A percentile compares a stretch with the other conserved stretches of the same genome.
phyloP scores from a whole-genome alignment of 2,797 vertebrate genomes.

The Oophaga sylvatica region DNA sequence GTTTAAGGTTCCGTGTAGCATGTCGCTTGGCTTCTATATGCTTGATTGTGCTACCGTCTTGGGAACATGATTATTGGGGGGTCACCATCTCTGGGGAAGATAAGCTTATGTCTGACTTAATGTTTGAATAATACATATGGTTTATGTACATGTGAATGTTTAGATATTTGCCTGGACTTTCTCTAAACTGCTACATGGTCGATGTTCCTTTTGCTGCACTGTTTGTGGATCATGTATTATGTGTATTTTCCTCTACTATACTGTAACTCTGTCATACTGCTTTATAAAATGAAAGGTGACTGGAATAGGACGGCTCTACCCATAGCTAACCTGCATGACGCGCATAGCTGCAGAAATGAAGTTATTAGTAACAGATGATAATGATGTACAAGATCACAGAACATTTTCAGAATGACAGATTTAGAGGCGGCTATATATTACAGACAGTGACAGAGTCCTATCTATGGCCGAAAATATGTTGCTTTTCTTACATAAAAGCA shows the following conservation, averaged over 20 bases:
- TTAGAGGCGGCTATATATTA: neutral
- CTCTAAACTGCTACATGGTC: neutral
- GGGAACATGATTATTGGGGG: neutral
- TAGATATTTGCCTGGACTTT: neutral
- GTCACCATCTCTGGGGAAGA: neutral
- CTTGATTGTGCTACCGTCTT: slow-evolving; percentile 5
- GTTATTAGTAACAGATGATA: neutral
- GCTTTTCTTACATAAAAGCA: neutral
- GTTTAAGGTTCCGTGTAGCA: slow-evolving; percentile 63
- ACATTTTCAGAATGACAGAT: neutral
- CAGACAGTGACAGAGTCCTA: neutral
- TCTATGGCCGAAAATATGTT: neutral
- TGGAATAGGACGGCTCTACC: neutral
- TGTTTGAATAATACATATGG: slow-evolving; percentile 1
- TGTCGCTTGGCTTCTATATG: slow-evolving; percentile 61
- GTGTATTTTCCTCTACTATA: neutral
- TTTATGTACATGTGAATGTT: slow-evolving; percentile 27
- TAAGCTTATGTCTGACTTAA: neutral
- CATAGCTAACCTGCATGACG: neutral
- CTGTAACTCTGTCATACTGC: neutral
- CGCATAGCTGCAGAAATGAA: neutral
- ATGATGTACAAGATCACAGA: neutral
- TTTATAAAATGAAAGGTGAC: neutral
- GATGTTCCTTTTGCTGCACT: slow-evolving; percentile 22
- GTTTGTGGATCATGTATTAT: neutral